These are phyloP conservation scores for Hylyphantes graminicola DNA, from an alignment of 1,140 invertebrate species.

Conservation along the genomic window DNA sequence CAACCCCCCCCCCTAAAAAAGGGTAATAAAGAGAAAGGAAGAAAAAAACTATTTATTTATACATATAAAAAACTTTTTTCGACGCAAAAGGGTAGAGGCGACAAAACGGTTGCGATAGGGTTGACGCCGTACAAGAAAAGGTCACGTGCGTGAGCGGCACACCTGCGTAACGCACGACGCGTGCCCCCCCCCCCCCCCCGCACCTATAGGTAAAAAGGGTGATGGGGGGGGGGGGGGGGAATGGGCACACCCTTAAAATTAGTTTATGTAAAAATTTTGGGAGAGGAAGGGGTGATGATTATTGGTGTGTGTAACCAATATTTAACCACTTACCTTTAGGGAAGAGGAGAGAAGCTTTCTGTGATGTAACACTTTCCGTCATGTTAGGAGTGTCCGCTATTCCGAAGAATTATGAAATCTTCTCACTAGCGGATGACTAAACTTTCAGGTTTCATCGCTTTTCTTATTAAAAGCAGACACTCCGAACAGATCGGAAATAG, in stretches of 20 bases:
- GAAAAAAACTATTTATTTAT: slow-evolving; percentile 35
- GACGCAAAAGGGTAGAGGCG: slow-evolving; percentile 45
- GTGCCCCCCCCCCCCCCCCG: slow-evolving; percentile 14
- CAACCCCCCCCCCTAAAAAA: background rate
- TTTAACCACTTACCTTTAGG: too few relatives aligned
- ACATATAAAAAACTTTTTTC: slow-evolving; percentile 33
- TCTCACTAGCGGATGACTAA: too few relatives aligned
- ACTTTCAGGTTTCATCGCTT: too few relatives aligned
- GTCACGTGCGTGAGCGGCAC: slow-evolving; percentile 36
- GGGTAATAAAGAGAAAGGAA: slow-evolving; percentile 22
- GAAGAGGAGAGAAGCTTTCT: too few relatives aligned
- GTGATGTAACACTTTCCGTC: too few relatives aligned
- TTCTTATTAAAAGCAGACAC: too few relatives aligned
- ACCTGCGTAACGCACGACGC: slow-evolving; percentile 29
- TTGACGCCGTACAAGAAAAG: slow-evolving; percentile 53
- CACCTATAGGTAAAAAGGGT: background rate
- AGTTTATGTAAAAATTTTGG: too few relatives aligned
- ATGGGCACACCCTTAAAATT: background rate
- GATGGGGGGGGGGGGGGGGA: background rate
- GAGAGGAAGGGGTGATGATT: too few relatives aligned
- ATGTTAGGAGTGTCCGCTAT: too few relatives aligned
- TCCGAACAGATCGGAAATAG: too few relatives aligned
- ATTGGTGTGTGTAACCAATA: too few relatives aligned
- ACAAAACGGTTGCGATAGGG: slow-evolving; percentile 57
- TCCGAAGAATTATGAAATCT: too few relatives aligned